These are phyloP conservation scores for Acheta domesticus DNA, from an alignment of 2,888 invertebrate species.

Conservation along the genomic window DNA sequence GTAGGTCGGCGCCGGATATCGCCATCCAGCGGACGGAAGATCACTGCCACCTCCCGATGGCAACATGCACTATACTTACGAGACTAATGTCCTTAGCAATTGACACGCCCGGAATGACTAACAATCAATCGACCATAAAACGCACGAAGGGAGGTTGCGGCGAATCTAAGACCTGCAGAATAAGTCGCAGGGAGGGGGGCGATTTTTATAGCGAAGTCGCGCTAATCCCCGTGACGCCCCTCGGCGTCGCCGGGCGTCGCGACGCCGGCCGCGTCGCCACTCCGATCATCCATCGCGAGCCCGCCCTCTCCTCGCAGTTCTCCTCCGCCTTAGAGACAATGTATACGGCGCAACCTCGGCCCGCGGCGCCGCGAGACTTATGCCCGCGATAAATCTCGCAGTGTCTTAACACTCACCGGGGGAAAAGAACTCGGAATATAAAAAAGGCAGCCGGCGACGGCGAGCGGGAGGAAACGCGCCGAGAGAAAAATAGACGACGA, in stretches of 20 bases:
- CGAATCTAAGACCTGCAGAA: too few species aligned
- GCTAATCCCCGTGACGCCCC: not conserved
- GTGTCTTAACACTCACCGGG: conserved; percentile 30
- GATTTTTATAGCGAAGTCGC: not conserved
- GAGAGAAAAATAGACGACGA: not conserved
- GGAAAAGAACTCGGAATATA: conserved; percentile 32
- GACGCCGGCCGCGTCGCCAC: not conserved
- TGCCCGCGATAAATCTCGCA: conserved; percentile 33
- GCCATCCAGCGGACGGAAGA: too few species aligned
- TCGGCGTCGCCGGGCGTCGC: not conserved
- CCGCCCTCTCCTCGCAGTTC: conserved; percentile 23
- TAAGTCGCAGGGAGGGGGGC: not conserved
- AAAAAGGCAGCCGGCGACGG: conserved; percentile 20
- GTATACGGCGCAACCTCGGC: conserved; percentile 31
- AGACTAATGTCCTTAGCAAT: too few species aligned
- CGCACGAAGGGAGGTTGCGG: too few species aligned
- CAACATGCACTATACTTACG: too few species aligned
- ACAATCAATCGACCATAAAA: too few species aligned
- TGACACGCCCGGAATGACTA: too few species aligned
- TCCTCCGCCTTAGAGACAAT: conserved; percentile 35
- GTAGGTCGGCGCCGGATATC: too few species aligned
- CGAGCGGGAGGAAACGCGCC: not conserved
- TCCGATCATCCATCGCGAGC: not conserved
- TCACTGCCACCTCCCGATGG: too few species aligned
- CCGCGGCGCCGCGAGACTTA: conserved; percentile 29